Base-by-base conservation (phyloP, 1,140 invertebrate species). In the Melitaea cinxia region DNA sequence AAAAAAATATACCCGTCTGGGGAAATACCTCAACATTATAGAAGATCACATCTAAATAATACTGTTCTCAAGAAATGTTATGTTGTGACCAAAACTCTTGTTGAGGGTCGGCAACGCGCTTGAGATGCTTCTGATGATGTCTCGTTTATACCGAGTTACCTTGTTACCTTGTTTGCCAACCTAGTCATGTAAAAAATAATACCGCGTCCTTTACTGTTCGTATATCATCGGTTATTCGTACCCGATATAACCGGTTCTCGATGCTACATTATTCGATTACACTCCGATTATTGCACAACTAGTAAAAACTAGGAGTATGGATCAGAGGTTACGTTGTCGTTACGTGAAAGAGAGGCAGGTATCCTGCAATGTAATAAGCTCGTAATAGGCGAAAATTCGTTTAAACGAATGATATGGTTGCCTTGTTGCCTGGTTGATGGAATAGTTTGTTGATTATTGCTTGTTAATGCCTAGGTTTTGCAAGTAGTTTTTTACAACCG, bases 221-320 rank as follows among this genome's bases (percentile, higher is more conserved):
- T 56, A 66, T 49, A 56, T 67, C 74, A 17, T 55, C 35, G 65
- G 35, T 30, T 50, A 24, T 71, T 72, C 73, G 59, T 68, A 73
- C 49, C 54, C 30, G 64, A 47, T 47, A 23, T 23, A 73, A 80
- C 73, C 55, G 75, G 75, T 80, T 80, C 59, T 65, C 77, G 71
- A 79, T 73, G 72, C 73, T 71, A 73, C 68, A 75, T 75, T 71
- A 77, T 71, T 79, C 72, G 73, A 74, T 77, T 77, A 75, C 70
- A 72, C 19, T 39, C 28, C 39, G 54, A 57, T 57, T 57, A 57
- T 57, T 35, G 37, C 67, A 73, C 73, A 37, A 61, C 61, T 63
- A 49, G 67, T 72, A 80, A 75, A 78, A 80, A 77, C 50, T 69
- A 62, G 37, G 60, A 42, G 37, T 42, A 17, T 15, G 37, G 73